These are phyloP conservation scores for Byasa hedistus DNA, from an alignment of 2,888 invertebrate genomes.

Conservation along the genomic window DNA sequence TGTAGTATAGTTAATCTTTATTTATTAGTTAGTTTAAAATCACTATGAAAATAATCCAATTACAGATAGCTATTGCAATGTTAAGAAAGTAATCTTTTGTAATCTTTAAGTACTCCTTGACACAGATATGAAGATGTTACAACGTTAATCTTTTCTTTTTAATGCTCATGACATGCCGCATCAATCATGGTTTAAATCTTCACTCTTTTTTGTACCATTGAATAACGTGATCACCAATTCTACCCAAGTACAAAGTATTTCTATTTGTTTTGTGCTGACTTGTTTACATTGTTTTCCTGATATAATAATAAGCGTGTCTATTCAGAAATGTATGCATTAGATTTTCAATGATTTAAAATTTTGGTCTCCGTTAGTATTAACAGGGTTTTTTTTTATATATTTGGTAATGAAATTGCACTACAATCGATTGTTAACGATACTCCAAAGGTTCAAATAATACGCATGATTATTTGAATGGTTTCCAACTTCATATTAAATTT, in stretches of 20 bases:
- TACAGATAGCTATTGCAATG: not conserved
- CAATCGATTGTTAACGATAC: not conserved
- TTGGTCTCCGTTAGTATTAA: not conserved
- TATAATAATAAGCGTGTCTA: not conserved
- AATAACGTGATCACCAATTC: no score
- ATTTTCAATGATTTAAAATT: not conserved
- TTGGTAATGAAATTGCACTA: not conserved
- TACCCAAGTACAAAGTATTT: no score
- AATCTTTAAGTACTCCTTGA: not conserved
- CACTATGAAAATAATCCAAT: no score
- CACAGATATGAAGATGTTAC: not conserved
- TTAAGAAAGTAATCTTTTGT: not conserved
- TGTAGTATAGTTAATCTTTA: no score
- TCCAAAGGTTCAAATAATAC: not conserved
- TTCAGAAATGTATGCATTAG: not conserved
- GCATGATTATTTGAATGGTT: not conserved
- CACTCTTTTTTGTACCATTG: not conserved
- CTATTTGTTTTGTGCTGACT: no score
- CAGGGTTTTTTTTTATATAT: not conserved
- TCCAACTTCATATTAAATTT: not conserved
- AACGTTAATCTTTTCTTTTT: not conserved
- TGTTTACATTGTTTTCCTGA: no score
- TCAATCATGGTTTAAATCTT: not conserved
- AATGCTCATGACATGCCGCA: not conserved
- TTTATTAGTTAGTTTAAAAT: no score